Evolutionary conservation across 2,113 vertebrate genomes (phyloP).

Genomic region (Gasterosteus nipponicus): DNA sequence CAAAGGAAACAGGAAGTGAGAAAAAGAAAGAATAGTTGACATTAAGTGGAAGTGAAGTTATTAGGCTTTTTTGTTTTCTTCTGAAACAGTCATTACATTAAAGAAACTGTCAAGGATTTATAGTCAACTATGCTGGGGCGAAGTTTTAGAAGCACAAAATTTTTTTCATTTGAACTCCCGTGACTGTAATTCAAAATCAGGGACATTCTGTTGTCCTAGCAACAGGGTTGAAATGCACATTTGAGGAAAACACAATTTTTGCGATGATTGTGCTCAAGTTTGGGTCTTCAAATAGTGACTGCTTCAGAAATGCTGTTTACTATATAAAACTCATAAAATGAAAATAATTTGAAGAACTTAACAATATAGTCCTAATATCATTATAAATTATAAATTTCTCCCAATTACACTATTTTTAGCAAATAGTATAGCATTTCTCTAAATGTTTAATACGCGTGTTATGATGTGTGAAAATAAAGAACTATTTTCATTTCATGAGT

Average conservation of each 20-base stretch:
- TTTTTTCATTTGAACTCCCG: not conserved
- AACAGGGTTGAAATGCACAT: not conserved
- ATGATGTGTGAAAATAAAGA: conserved; percentile 16
- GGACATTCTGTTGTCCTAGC: not conserved
- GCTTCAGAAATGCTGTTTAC: conserved; percentile 60
- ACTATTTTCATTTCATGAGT: conserved; percentile 77
- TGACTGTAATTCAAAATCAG: not conserved
- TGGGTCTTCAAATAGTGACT: conserved; percentile 66
- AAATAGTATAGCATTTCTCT: not conserved
- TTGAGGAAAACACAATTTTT: not conserved
- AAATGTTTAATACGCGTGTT: not conserved
- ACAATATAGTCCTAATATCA: not conserved
- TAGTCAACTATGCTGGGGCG: not conserved
- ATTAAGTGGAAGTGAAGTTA: conserved; percentile 60
- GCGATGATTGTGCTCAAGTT: not conserved
- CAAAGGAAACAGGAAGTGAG: conserved; percentile 40
- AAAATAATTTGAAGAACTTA: conserved; percentile 66
- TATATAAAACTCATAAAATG: conserved; percentile 73
- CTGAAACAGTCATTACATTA: conserved; percentile 62
- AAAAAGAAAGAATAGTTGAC: conserved; percentile 49
- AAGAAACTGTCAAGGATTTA: conserved; percentile 48
- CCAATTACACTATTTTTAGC: not conserved
- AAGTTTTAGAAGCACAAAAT: not conserved
- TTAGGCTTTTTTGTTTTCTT: conserved; percentile 41
- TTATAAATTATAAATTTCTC: not conserved